Conservation (phyloP, 2,113 vertebrate genomes). For the Austrofundulus limnaeus region DNA sequence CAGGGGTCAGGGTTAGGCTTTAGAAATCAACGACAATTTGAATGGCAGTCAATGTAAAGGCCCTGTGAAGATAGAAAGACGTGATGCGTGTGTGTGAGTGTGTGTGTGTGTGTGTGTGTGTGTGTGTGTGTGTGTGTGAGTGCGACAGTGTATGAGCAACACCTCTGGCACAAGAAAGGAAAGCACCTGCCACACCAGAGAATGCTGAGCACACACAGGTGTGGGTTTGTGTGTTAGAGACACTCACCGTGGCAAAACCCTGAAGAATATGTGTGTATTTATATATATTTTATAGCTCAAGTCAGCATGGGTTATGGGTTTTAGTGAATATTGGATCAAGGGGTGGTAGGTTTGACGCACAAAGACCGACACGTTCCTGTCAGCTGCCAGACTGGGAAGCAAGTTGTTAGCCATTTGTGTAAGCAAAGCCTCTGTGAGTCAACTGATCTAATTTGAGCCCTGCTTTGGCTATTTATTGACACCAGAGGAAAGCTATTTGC, state of each 20-base stretch:
- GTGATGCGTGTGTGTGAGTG: too few relatives aligned
- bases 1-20: too few relatives aligned
- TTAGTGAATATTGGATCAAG: conserved; percentile 2
- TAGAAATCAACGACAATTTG: too few relatives aligned
- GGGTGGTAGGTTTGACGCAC: conserved; percentile 3
- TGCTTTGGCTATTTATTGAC: conserved; percentile 49
- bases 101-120: too few relatives aligned
- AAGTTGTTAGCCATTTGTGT: conserved; percentile 38
- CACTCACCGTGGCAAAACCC: too few relatives aligned
- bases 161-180: conserved; percentile 20
- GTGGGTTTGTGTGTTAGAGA: conserved; percentile 5
- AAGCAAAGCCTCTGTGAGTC: conserved; percentile 35
- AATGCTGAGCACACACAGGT: conserved; percentile 31
- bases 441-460: conserved; percentile 49
- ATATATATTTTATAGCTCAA: neutral
- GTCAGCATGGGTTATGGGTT: neutral
- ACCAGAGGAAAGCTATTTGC: conserved; percentile 47
- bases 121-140: too few relatives aligned
- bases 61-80: too few relatives aligned
- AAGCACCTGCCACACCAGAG: conserved; percentile 41
- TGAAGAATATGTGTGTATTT: too few relatives aligned
- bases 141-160: conserved; percentile 18
- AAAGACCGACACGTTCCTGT: conserved; percentile 13
- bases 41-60: too few relatives aligned
- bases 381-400: conserved; percentile 28